These are phyloP conservation scores for Heliopora coerulea DNA, from an alignment of 92 coral and sea anemone genomes.

Conservation along the genomic window DNA sequence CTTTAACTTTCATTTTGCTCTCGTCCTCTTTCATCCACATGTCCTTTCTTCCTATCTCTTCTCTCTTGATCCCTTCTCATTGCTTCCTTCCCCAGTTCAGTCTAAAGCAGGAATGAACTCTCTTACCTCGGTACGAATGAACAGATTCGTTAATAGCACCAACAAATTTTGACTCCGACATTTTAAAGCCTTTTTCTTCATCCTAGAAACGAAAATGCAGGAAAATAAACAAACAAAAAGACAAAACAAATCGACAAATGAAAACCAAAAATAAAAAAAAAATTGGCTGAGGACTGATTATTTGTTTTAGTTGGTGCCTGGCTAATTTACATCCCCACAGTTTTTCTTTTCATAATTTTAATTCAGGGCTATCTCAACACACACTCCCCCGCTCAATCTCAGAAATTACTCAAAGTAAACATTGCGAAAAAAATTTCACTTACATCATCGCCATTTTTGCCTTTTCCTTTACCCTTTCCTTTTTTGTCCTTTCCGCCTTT, in stretches of 20 bases:
- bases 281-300: no score
- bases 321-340: no score
- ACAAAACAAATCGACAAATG: no score
- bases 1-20: background rate
- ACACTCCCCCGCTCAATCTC: no score
- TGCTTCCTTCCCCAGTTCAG: no score
- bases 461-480: slow-evolving; percentile 48
- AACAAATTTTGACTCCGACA: slow-evolving; percentile 86
- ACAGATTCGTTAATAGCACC: slow-evolving; percentile 94
- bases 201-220: slow-evolving; percentile 50
- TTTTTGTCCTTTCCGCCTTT: slow-evolving; percentile 58
- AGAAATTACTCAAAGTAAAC: background rate
- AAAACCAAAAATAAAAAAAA: no score
- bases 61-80: no score
- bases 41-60: no score
- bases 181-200: slow-evolving; percentile 93
- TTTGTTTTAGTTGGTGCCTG: no score
- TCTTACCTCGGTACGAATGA: slow-evolving; percentile 75
- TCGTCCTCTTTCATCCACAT: background rate
- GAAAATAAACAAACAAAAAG: background rate
- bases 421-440: background rate
- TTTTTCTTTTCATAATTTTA: no score
- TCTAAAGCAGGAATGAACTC: background rate
- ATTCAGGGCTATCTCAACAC: no score
- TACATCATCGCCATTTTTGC: slow-evolving; percentile 88